Percentiles rank a stretch among this genome's conserved stretches.
phyloP scores from a whole-genome alignment of 1,140 invertebrate genomes.

The Drusus annulatus region DNA sequence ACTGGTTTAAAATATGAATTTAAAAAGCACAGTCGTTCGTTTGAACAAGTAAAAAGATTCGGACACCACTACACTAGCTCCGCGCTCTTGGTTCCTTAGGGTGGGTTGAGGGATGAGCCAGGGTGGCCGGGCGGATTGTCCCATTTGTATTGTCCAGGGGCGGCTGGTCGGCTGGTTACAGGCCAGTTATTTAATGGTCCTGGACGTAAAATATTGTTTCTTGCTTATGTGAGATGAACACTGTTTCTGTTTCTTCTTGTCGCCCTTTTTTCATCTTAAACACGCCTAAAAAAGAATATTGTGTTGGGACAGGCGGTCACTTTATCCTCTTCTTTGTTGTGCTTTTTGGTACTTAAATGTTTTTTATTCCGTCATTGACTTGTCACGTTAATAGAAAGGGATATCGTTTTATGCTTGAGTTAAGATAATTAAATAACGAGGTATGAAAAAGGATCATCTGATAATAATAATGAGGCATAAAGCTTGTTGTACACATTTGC shows the following conservation, averaged over 20 bases:
- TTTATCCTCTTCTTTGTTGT: constrained; percentile 1
- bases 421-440: no score
- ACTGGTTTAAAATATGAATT: not conserved
- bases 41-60: not conserved
- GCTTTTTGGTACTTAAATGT: not conserved
- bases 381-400: not conserved
- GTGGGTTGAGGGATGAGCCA: constrained; percentile 8
- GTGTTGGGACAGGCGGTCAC: not conserved
- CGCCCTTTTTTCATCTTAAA: constrained; percentile 13
- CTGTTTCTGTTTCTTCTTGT: constrained; percentile 18
- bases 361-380: not conserved
- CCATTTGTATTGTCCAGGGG: constrained; percentile 53
- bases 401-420: not conserved
- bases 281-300: constrained; percentile 11
- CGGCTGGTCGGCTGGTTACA: constrained; percentile 43
- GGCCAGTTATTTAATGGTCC: constrained; percentile 49
- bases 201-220: constrained; percentile 53
- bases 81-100: constrained; percentile 10
- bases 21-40: no score
- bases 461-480: no score
- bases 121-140: constrained; percentile 26
- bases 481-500: no score
- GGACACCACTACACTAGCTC: not conserved
- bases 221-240: constrained; percentile 42
- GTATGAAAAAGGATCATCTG: no score